Conservation (phyloP, 1,140 invertebrate species). For the Diabrotica undecimpunctata region DNA sequence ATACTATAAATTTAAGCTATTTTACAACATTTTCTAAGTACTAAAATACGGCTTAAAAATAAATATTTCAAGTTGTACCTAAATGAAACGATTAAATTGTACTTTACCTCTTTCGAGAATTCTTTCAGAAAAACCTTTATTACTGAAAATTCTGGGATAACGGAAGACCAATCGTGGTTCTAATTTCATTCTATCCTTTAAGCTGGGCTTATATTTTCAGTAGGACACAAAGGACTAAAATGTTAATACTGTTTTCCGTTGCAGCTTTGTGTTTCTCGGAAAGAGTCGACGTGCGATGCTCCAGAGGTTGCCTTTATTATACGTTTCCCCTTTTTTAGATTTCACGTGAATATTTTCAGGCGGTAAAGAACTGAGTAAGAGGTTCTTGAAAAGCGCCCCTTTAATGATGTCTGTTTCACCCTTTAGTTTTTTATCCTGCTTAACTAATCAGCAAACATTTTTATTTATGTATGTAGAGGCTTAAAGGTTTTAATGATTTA, state of each 20-base stretch:
- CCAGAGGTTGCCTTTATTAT: constrained; percentile 27
- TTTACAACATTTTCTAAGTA: no score
- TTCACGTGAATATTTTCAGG: constrained; percentile 4
- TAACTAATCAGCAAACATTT: no score
- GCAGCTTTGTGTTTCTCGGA: constrained; percentile 29
- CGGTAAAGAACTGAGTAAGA: background rate
- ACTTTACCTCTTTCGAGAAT: background rate
- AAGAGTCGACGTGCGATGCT: constrained; percentile 28
- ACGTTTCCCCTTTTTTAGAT: constrained; percentile 10
- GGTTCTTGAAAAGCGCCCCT: background rate
- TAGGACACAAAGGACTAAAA: constrained; percentile 36
- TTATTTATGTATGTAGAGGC: no score
- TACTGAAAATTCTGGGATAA: background rate
- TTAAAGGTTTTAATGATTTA: no score
- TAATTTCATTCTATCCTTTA: constrained; percentile 36
- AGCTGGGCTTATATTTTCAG: constrained; percentile 35
- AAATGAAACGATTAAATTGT: background rate
- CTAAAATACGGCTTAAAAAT: no score
- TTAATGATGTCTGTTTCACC: background rate
- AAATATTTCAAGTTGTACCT: no score
- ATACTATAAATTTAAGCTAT: no score
- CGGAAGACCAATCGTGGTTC: constrained; percentile 32
- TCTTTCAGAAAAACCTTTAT: background rate
- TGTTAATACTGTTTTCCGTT: constrained; percentile 34
- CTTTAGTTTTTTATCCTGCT: no score